Conservation (phyloP, 1,140 invertebrate species). For the Magallana ariakensis region DNA sequence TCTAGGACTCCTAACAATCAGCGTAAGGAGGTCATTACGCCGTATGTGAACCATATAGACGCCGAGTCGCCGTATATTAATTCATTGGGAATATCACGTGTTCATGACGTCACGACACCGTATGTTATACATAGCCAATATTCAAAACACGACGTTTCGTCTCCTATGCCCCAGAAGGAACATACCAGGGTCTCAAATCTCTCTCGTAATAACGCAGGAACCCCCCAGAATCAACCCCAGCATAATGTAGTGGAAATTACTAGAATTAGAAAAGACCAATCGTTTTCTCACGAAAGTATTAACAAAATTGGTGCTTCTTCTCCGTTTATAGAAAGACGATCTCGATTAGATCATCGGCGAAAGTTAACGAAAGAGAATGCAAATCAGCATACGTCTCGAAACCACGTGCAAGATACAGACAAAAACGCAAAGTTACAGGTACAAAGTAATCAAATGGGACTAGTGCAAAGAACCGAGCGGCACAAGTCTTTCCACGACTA, state of each 20-base stretch:
- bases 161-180: constrained; percentile 48
- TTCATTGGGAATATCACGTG: constrained; percentile 51
- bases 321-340: constrained; percentile 58
- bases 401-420: constrained; percentile 42
- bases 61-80: constrained; percentile 46
- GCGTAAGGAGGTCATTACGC: constrained; percentile 59
- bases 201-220: constrained; percentile 50
- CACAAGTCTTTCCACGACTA: constrained; percentile 44
- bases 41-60: constrained; percentile 58
- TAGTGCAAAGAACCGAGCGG: constrained; percentile 61
- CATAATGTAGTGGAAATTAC: constrained; percentile 56
- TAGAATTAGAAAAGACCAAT: constrained; percentile 54
- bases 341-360: constrained; percentile 52
- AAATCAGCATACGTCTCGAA: constrained; percentile 11
- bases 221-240: constrained; percentile 1
- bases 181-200: constrained; percentile 42
- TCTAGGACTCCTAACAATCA: constrained; percentile 48
- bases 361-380: constrained; percentile 32
- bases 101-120: constrained; percentile 62
- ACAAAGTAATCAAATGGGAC: constrained; percentile 67
- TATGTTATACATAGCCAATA: constrained; percentile 60
- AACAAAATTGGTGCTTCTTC: constrained; percentile 58
- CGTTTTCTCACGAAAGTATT: constrained; percentile 55
- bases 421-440: constrained; percentile 59
- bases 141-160: constrained; percentile 55